A percentile compares a stretch with the other conserved stretches of the same genome.
Conservation (phyloP, 2,113 vertebrate genomes). For the Saguinus midas region DNA sequence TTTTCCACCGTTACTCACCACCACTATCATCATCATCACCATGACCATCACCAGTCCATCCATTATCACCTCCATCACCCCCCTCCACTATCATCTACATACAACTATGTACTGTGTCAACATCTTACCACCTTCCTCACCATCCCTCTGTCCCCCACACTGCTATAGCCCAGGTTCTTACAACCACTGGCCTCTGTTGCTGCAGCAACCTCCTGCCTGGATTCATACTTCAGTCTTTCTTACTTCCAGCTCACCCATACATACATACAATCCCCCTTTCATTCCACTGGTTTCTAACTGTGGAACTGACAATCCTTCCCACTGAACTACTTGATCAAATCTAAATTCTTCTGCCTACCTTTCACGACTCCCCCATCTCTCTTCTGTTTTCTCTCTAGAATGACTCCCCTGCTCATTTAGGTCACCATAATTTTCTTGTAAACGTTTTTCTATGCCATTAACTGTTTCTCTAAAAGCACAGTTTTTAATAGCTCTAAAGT, state of each 20-base stretch:
- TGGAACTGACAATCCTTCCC: no score
- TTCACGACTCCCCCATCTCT: not conserved
- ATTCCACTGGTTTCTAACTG: not conserved
- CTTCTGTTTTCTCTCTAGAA: not conserved
- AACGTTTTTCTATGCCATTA: not conserved
- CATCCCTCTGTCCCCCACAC: not conserved
- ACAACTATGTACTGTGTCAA: no score
- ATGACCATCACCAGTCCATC: not conserved
- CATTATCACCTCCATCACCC: not conserved
- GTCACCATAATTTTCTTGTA: not conserved
- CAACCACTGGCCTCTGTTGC: not conserved
- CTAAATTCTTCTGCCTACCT: not conserved
- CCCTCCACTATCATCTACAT: accelerated
- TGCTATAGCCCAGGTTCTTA: not conserved
- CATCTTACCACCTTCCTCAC: not conserved
- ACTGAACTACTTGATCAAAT: not conserved
- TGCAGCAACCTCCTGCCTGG: not conserved
- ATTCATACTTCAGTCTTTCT: not conserved
- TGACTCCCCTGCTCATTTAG: not conserved
- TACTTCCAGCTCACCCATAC: not conserved
- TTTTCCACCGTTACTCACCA: not conserved
- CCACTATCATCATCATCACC: not conserved
- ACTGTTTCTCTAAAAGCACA: not conserved
- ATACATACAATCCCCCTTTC: not conserved
- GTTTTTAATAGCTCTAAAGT: not conserved